Conservation (phyloP, 2,888 invertebrate genomes). For the Villa cingulata region DNA sequence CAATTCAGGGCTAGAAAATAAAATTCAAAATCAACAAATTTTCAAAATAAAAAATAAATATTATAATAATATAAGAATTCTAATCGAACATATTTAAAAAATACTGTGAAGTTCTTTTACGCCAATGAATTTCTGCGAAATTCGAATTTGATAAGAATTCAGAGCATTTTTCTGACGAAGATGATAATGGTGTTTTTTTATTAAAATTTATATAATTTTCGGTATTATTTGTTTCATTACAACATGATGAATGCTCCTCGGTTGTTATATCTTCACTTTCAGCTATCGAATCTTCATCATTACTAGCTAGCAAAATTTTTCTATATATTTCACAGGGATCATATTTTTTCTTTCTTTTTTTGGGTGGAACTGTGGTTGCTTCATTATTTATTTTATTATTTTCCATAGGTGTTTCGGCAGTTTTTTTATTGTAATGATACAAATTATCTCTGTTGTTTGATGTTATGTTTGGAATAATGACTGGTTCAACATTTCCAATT, state of each 20-base stretch:
- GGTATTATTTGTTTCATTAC: neutral
- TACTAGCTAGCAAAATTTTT: constrained; percentile 22
- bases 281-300: constrained; percentile 16
- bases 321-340: constrained; percentile 25
- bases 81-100: constrained; percentile 12
- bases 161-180: neutral
- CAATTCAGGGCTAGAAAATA: no score
- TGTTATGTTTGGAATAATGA: constrained; percentile 18
- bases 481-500: constrained; percentile 30
- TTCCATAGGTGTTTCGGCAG: neutral
- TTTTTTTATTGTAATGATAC: neutral
- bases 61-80: no score
- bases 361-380: neutral
- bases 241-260: neutral
- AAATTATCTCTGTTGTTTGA: neutral
- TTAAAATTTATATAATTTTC: neutral
- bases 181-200: neutral
- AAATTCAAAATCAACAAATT: no score
- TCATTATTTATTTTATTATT: neutral
- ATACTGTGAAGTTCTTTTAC: constrained; percentile 35
- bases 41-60: no score
- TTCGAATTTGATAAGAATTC: constrained; percentile 16
- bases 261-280: constrained; percentile 7
- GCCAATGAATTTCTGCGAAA: constrained; percentile 38
- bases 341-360: constrained; percentile 19